Conservation (phyloP, 2,797 vertebrate genomes). For the Rhinoraja longicauda region DNA sequence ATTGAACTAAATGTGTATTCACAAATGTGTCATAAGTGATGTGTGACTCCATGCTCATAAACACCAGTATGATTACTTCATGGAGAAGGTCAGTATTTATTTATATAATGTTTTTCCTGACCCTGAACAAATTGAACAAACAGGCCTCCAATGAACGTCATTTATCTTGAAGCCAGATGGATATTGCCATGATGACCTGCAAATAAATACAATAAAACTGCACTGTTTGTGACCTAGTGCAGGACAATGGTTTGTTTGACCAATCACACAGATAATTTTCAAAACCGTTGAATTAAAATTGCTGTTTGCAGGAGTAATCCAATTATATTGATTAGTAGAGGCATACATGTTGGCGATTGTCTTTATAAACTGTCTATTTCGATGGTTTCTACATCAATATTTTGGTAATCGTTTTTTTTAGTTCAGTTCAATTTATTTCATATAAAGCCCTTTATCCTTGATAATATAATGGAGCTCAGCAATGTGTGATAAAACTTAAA, state of each 20-base stretch:
- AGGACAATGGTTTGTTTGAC: slow-evolving; percentile 5
- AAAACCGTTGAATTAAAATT: not conserved
- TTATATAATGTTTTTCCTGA: slow-evolving; percentile 7
- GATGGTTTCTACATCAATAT: not conserved
- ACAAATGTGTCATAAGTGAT: not conserved
- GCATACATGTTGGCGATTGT: not conserved
- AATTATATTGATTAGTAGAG: not conserved
- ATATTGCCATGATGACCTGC: not conserved
- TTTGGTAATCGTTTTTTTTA: not conserved
- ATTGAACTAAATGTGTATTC: not conserved
- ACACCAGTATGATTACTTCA: not conserved
- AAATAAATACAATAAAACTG: not conserved
- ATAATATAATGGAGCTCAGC: not conserved
- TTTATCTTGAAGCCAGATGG: slow-evolving; percentile 19
- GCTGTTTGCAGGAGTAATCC: slow-evolving; percentile 16
- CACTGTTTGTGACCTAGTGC: not conserved
- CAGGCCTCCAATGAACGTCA: not conserved
- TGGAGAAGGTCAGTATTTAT: not conserved
- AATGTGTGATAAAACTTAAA: not conserved
- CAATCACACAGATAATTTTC: not conserved
- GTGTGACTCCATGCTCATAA: not conserved
- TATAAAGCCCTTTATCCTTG: not conserved
- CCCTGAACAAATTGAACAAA: not conserved
- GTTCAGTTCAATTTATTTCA: not conserved
- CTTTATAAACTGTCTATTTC: not conserved